Percentiles rank a stretch among this genome's conserved stretches.
These are phyloP conservation scores for Scaptomyza graminum DNA, from an alignment of 1,140 invertebrate species.

Conservation along the genomic window DNA sequence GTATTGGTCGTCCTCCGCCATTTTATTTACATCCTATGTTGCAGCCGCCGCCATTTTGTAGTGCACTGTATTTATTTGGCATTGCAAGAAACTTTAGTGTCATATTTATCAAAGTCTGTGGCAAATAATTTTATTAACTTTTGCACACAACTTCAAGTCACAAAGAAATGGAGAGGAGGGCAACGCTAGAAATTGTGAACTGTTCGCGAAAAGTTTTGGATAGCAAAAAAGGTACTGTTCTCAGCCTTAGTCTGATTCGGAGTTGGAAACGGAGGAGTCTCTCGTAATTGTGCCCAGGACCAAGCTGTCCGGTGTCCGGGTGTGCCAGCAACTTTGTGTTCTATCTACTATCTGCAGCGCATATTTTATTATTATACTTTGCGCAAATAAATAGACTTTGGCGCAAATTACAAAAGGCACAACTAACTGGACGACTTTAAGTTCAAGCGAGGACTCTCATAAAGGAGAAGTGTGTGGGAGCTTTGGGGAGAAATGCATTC, in stretches of 20 bases:
- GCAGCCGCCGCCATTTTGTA: conserved; percentile 34
- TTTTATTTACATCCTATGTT: conserved; percentile 34
- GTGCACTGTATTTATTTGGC: conserved; percentile 65
- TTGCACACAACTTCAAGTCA: conserved; percentile 62
- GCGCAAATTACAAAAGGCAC: conserved; percentile 78
- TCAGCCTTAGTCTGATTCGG: conserved; percentile 9
- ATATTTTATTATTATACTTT: conserved; percentile 81
- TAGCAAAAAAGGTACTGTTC: conserved; percentile 60
- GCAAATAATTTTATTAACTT: conserved; percentile 82
- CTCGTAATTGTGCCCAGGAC: conserved; percentile 30
- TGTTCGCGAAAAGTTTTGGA: conserved; percentile 63
- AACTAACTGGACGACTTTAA: conserved; percentile 73
- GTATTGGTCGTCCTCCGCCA: conserved; percentile 13
- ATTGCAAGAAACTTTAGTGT: conserved; percentile 58
- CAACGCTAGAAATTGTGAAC: conserved; percentile 39
- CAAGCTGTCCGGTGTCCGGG: conserved; percentile 30
- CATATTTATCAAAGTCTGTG: conserved; percentile 81
- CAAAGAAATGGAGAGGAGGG: conserved; percentile 1
- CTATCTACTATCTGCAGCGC: conserved; percentile 63
- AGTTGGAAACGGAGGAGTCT: conserved; percentile 1
- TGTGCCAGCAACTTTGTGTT: conserved; percentile 52
- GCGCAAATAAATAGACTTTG: conserved; percentile 77
- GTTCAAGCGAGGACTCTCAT: conserved; percentile 29
- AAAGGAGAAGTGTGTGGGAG: conserved; percentile 10
- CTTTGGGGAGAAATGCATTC: conserved; percentile 29